Base-by-base conservation (phyloP, 35 echinoderm and acorn worm genomes). In the Lytechinus pictus region DNA sequence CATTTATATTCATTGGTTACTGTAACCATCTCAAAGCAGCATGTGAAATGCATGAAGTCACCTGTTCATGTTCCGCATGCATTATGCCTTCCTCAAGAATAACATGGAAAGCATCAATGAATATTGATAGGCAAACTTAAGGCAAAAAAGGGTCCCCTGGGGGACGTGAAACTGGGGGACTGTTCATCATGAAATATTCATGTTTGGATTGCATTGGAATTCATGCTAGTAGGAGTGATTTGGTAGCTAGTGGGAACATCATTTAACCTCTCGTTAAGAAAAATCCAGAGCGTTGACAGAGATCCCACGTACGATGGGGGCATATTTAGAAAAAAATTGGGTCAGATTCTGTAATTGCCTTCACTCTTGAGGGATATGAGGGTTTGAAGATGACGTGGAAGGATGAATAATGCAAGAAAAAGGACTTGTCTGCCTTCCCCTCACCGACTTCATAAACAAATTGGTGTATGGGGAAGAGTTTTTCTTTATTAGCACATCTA, bases 1-100 rank as follows among this genome's bases (percentile, higher is more conserved):
- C 66, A 79, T 79, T 79, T 79, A 79, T 79, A 79, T 79, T 91
- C 54, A 91, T 54, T 54, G 89, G 89, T 91, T 91, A 53, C 51
- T 11, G 13, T 24, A 91, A 79, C 66, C 66, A 91, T 91, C 44
- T 44, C 89, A 91, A 54, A 91, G 54, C 51, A 54, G 13, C 44
- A 91, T 91, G 44, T 54, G 44, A 54, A 16, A 91, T 91, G 54
- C 27, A 91, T 54, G 54, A 52, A 91, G 54, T 91, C 44, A 54
- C 12, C 28, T 54, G 89, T 27, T 8, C 54, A 53, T 53, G 44
- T 91, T 24, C 27, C 21, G 10, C 89, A 52, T 11, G 89, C 89
- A 28, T 53, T 91, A 11, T 54, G 8, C 51, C 16, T 9, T 53
- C 51, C 89, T 53, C 28, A 91, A 53, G 89, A 91, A 53, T 24